phyloP scores from a whole-genome alignment of 2,888 invertebrate genomes.

The Melieria picta region DNA sequence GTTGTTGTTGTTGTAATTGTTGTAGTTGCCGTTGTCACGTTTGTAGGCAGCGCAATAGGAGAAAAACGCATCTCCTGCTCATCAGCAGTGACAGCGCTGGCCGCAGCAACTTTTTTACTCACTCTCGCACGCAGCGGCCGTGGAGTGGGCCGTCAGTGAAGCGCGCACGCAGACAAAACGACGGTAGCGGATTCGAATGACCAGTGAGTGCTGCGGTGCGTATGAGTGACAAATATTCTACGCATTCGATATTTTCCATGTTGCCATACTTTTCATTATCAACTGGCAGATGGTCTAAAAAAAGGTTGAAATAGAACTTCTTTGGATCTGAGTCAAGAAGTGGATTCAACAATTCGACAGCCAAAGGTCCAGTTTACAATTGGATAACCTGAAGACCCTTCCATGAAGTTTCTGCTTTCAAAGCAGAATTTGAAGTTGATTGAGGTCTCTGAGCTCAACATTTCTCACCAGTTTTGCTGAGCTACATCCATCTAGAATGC shows the following conservation, averaged over 20 bases:
- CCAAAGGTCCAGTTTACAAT: not conserved
- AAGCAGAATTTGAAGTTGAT: no score
- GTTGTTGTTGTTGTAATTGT: no score
- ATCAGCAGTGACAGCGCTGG: not conserved
- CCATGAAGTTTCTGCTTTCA: no score
- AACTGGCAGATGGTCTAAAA: no score
- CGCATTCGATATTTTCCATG: not conserved
- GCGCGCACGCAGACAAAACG: not conserved
- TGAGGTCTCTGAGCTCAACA: no score
- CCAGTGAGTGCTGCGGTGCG: not conserved
- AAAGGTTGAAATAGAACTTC: no score
- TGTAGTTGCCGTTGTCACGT: constrained; percentile 5
- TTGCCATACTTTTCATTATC: no score
- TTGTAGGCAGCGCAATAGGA: constrained; percentile 22
- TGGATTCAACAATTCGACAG: not conserved
- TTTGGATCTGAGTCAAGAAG: no score
- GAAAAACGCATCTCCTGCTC: constrained; percentile 7
- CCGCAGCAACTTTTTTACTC: constrained; percentile 32
- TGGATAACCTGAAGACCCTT: no score
- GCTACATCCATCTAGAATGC: no score
- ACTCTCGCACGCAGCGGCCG: constrained; percentile 25
- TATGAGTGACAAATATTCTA: not conserved
- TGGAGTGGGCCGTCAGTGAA: constrained; percentile 8
- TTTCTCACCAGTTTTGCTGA: no score
- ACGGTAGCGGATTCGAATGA: constrained; percentile 19